Percentiles rank a stretch among this genome's conserved stretches.
Evolutionary conservation across 2,113 vertebrate species (phyloP).

Genomic region (Cygnus buccinator): DNA sequence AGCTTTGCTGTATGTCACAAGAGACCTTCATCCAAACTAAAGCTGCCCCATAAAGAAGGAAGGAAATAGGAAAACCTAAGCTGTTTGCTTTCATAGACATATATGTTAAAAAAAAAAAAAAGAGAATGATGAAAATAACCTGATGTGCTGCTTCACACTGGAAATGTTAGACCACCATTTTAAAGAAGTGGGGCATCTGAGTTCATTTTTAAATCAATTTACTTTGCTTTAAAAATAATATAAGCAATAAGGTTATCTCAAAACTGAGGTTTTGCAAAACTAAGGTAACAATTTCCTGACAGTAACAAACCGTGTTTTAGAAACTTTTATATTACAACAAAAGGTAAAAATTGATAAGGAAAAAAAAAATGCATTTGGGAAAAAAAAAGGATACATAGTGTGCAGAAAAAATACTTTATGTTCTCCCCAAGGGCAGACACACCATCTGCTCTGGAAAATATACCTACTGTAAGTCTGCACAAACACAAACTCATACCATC

Average conservation of each 20-base stretch:
- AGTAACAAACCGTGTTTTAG: background rate
- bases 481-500: constrained; percentile 21
- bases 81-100: background rate
- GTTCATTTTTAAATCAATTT: background rate
- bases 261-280: background rate
- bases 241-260: background rate
- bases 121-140: background rate
- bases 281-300: background rate
- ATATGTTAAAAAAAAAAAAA: background rate
- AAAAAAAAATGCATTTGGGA: background rate
- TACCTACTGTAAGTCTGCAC: background rate
- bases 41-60: background rate
- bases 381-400: fast-evolving
- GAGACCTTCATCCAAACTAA: background rate
- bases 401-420: background rate
- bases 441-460: background rate
- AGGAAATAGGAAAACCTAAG: background rate
- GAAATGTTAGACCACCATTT: background rate
- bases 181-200: background rate
- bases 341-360: background rate
- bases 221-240: background rate
- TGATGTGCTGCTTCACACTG: background rate
- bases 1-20: background rate
- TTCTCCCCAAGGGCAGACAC: background rate
- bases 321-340: background rate